Base-by-base conservation (phyloP, 2,888 invertebrate genomes). In the Eubasilissa splendida region DNA sequence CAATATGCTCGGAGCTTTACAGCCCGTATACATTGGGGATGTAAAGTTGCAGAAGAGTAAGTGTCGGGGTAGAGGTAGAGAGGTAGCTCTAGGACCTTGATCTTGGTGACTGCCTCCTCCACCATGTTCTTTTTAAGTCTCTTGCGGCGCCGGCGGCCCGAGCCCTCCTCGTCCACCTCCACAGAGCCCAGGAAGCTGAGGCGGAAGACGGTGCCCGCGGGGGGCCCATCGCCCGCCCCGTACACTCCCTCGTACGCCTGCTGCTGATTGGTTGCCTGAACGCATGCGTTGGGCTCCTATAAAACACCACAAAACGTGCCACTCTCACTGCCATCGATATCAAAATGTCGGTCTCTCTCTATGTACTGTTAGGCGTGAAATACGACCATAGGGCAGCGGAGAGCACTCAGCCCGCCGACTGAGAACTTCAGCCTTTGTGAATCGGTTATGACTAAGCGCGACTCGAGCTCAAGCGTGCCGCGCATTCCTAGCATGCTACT, bases 101-200 rank as follows among this genome's bases (percentile, higher is more conserved):
- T 95, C 91, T 95, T 95, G 89, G 93, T 93, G 90, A 95, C 95
- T 86, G 96, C 95, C 89, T 95, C 95, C 90, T 95, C 95, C 87
- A 96, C 95, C 95, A 95, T 95, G 91, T 94, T 93, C 93, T 95
- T 95, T 94, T 95, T 95, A 90, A 93, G 94, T 86, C 95, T 91
- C 89, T 93, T 94, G 89, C 94, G 93, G 86, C 94, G 91, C 86
- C 94, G 91, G 85, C 94, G 90, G 87, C 91, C 91, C 87, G 90
- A 90, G 87, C 92, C 92, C 91, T 95, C 95, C 92, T 95, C 95
- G 88, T 95, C 95, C 88, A 95, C 94, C 91, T 95, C 95, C 88
- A 95, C 94, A 86, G 95, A 95, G 89, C 96, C 96, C 88, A 95
- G 94, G 92, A 95, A 95, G 86, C 94, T 91, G 85, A 95, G 94